Conservation (phyloP, 2,113 vertebrate genomes). For the Agapornis roseicollis region DNA sequence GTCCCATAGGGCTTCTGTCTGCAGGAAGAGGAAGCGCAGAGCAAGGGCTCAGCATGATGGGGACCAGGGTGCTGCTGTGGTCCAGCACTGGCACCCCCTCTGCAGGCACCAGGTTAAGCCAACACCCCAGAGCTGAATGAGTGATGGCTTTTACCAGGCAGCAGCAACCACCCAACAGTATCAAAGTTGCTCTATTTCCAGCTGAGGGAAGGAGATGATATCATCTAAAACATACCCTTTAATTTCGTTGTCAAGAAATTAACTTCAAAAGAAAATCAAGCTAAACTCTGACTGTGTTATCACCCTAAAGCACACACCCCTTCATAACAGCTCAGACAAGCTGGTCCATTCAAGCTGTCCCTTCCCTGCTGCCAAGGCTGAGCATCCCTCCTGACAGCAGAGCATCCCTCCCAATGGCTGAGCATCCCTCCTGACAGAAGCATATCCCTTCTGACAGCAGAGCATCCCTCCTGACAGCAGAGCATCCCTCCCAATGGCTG, state of each 20-base stretch:
- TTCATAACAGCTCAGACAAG: neutral
- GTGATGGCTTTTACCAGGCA: neutral
- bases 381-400: neutral
- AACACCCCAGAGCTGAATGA: accelerated
- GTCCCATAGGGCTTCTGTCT: neutral
- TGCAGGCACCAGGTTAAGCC: neutral
- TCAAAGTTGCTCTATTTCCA: neutral
- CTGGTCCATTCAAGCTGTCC: neutral
- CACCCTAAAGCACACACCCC: neutral
- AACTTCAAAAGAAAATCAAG: neutral
- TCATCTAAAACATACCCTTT: neutral
- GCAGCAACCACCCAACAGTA: neutral
- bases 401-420: accelerated
- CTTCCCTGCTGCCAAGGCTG: neutral
- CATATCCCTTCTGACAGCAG: no score
- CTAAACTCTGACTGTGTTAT: neutral
- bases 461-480: neutral
- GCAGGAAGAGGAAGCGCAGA: neutral
- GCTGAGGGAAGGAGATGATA: neutral
- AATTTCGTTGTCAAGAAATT: neutral
- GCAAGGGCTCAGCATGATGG: accelerated
- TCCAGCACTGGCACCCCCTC: neutral
- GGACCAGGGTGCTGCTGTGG: neutral
- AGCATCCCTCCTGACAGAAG: neutral
- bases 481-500: accelerated